Percentiles rank a stretch among this genome's conserved stretches.
These are phyloP conservation scores for Dusona sp. DNA, from an alignment of 2,888 invertebrate species.

Conservation along the genomic window DNA sequence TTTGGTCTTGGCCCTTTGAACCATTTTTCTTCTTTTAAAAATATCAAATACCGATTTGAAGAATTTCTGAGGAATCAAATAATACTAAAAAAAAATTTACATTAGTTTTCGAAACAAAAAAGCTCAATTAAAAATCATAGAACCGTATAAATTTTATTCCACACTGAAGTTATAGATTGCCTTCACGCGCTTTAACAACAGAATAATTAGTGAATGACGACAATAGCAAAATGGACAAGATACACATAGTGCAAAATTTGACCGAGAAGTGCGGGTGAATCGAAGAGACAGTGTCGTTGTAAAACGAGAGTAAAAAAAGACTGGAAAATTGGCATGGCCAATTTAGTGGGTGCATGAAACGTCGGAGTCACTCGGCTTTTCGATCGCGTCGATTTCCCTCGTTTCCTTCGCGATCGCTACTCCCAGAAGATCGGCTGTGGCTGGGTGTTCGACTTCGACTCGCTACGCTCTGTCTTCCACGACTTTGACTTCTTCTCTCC, in stretches of 20 bases:
- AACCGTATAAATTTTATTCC: constrained; percentile 59
- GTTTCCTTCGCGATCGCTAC: constrained; percentile 75
- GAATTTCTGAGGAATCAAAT: not conserved
- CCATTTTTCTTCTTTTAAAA: not conserved
- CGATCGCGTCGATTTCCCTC: constrained; percentile 64
- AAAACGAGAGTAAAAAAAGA: constrained; percentile 1
- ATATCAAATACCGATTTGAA: not conserved
- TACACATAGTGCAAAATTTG: constrained; percentile 14
- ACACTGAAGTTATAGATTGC: constrained; percentile 52
- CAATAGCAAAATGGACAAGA: constrained; percentile 29
- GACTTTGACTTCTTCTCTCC: constrained; percentile 68
- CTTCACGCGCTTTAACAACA: constrained; percentile 17
- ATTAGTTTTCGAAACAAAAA: not conserved
- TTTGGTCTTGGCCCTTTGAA: not conserved
- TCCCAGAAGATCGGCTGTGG: constrained; percentile 74
- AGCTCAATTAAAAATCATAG: constrained; percentile 15
- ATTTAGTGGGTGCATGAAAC: not conserved
- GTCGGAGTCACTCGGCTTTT: constrained; percentile 43
- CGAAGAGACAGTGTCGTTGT: constrained; percentile 32
- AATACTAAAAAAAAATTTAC: not conserved
- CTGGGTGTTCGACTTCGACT: constrained; percentile 74
- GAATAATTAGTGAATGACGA: constrained; percentile 16
- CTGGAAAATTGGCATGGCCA: not conserved
- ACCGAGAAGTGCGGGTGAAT: constrained; percentile 20
- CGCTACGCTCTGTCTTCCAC: constrained; percentile 70